Evolutionary conservation across 2,888 invertebrate species (phyloP).

Genomic region (Scaptomyza caliginosa): DNA sequence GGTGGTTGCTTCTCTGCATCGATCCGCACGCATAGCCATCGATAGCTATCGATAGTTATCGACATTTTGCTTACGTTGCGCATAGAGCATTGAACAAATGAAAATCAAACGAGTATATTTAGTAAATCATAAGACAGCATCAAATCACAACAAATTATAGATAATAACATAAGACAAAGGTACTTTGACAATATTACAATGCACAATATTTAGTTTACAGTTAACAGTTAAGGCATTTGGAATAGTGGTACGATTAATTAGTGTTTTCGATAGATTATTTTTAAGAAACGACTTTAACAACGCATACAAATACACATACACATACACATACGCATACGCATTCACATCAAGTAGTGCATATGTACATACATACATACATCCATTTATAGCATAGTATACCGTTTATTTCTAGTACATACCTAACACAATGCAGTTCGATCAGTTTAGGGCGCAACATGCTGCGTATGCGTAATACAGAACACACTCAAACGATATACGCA

Average conservation of each 20-base stretch:
- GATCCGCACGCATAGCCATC: conserved; percentile 42
- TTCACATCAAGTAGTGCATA: not conserved
- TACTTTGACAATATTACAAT: conserved; percentile 33
- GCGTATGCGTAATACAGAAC: conserved; percentile 38
- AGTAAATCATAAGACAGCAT: conserved; percentile 15
- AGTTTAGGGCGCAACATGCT: conserved; percentile 21
- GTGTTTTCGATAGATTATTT: conserved; percentile 11
- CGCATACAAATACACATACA: conserved; percentile 43
- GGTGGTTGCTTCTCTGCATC: conserved; percentile 29
- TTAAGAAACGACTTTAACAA: conserved; percentile 46
- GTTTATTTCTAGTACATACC: conserved; percentile 37
- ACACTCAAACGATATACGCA: conserved; percentile 10
- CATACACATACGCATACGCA: conserved; percentile 1
- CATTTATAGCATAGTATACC: not conserved
- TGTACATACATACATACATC: not conserved
- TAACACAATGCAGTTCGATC: conserved; percentile 20
- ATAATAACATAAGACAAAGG: not conserved
- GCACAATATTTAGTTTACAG: conserved; percentile 42
- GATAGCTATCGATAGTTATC: conserved; percentile 34
- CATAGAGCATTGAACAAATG: conserved; percentile 28
- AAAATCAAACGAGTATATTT: conserved; percentile 27
- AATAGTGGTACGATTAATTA: conserved; percentile 32
- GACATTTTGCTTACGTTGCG: conserved; percentile 22
- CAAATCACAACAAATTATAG: conserved; percentile 28
- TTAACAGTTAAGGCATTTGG: conserved; percentile 38